Base-by-base conservation (phyloP, 2,113 vertebrate genomes). In the Thunnus thynnus region DNA sequence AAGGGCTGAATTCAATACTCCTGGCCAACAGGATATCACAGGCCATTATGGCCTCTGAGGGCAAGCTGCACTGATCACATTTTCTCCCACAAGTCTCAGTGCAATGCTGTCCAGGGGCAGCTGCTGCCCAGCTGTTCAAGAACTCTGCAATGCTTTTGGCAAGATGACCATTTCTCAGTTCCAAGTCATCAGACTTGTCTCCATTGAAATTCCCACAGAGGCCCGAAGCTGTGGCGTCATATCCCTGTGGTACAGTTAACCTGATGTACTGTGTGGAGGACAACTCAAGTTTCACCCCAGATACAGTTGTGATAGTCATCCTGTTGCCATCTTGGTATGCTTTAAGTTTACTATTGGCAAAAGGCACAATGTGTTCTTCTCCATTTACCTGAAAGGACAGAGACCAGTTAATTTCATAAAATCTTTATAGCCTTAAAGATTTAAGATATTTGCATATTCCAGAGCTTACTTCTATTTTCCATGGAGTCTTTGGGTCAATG, bases 121-220 rank as follows among this genome's bases (percentile, higher is more conserved):
- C 51, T 14, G 16, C 77, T 72, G 9, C 54, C 90, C 92, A 94
- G 8, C 63, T 88, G 3, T 86, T 44, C 22, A 86, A 3, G 18
- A 93, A 84, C 56, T 75, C 67, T n/a, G 58, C 58, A 20, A 65
- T 57, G 54, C 66, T 56, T 32, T 32, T 14, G 13, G 71, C 1
- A 0, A 18, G 5, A 11, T 13, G 14, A 4, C 65, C 78, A 16
- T 69, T 14, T 36, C 65, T 63, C 30, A 63, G 10, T 50, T 41
- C 5, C 64, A 85, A 4, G 48, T 95, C 92, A 41, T 95, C 93
- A 20, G 18, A 83, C 46, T 20, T 61, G 20, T 93, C 60, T 0
- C 82, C 78, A 1, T 93, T 93, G 46, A 94, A 95, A 90, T 95
- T 94, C 25, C 93, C 92, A 18, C 93, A 94, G 72, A 93, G 88